A percentile compares a stretch with the other conserved stretches of the same genome.
These are phyloP conservation scores for Coptotermes formosanus DNA, from an alignment of 1,140 invertebrate genomes.

Conservation along the genomic window DNA sequence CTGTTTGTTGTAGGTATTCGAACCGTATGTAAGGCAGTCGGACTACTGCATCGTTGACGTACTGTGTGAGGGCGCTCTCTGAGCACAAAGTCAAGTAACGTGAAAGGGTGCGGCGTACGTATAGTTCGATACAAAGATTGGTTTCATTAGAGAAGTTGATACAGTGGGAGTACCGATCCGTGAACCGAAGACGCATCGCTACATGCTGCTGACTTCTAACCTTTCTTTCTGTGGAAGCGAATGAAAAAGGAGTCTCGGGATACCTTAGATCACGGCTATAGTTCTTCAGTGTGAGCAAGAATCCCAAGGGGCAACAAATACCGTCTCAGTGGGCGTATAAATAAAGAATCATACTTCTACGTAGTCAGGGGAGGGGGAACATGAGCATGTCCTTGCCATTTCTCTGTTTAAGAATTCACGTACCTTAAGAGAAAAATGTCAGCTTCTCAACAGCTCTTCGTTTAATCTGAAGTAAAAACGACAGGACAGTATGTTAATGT, in stretches of 20 bases:
- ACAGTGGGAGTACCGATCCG: not conserved
- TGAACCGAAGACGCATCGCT: not conserved
- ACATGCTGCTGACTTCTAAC: not conserved
- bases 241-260: not conserved
- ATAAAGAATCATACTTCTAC: not conserved
- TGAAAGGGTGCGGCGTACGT: not conserved
- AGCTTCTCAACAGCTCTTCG: no score
- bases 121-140: not conserved
- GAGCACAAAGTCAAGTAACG: not conserved
- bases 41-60: no score
- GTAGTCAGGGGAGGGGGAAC: not conserved
- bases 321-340: not conserved
- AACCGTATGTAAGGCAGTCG: no score
- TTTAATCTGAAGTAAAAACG: no score
- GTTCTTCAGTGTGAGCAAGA: not conserved
- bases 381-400: not conserved
- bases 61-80: no score
- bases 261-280: not conserved
- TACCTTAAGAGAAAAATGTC: no score
- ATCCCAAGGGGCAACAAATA: not conserved
- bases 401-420: not conserved
- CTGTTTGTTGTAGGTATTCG: no score
- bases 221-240: not conserved
- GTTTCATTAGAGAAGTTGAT: not conserved
- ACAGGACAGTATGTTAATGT: no score